Conservation (phyloP, 2,797 vertebrate species). For the Clangula hyemalis region DNA sequence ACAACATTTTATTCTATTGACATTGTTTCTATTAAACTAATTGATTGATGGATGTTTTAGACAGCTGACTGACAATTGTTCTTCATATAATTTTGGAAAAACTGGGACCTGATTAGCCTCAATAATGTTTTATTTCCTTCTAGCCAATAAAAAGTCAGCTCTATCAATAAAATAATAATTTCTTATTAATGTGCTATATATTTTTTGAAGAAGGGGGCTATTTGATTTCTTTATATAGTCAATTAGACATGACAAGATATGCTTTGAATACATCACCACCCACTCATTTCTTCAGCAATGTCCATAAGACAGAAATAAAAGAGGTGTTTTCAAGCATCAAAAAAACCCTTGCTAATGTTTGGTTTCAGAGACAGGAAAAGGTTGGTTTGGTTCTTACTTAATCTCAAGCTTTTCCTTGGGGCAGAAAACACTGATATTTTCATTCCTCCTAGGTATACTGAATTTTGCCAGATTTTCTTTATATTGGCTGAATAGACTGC, state of each 20-base stretch:
- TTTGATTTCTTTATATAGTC: conserved; percentile 23
- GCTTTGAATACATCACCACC: conserved; percentile 31
- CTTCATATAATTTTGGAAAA: conserved; percentile 5
- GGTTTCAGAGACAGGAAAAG: not conserved
- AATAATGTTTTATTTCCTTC: not conserved
- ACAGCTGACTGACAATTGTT: conserved; percentile 16
- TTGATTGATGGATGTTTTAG: conserved; percentile 18
- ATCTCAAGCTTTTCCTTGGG: conserved; percentile 3
- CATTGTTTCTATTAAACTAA: conserved; percentile 48
- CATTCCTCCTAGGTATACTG: not conserved
- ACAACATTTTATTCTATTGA: conserved; percentile 27
- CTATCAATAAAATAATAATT: conserved; percentile 39
- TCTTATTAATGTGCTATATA: not conserved
- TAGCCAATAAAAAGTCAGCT: not conserved
- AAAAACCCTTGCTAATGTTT: not conserved
- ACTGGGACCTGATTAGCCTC: not conserved
- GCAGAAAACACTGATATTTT: conserved; percentile 28
- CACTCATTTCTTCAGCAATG: not conserved
- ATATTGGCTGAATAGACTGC: not conserved
- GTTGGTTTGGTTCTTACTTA: not conserved
- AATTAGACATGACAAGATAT: conserved; percentile 31
- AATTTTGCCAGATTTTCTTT: conserved; percentile 1
- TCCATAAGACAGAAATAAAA: not conserved
- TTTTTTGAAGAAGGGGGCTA: conserved; percentile 22
- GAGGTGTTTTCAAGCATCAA: not conserved